phyloP scores from a whole-genome alignment of 64 coral and sea anemone species.

The Catalaphyllia jardinei region DNA sequence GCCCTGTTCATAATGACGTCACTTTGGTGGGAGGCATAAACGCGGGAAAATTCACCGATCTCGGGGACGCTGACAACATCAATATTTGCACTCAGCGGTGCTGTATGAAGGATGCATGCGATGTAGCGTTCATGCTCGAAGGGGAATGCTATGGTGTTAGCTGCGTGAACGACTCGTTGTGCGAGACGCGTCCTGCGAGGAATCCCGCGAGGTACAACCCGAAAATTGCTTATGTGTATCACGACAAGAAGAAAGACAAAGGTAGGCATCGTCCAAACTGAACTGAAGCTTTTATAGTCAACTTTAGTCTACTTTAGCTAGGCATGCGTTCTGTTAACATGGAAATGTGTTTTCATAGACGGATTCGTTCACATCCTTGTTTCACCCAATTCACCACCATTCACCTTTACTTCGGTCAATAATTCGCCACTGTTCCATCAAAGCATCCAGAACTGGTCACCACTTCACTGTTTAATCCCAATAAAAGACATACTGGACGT shows the following conservation, averaged over 20 bases:
- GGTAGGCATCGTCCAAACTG: not conserved
- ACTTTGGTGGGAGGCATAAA: constrained; percentile 94
- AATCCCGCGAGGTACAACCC: constrained; percentile 89
- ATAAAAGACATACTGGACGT: too few species aligned
- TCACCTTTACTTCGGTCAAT: too few species aligned
- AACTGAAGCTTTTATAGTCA: too few species aligned
- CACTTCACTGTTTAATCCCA: too few species aligned
- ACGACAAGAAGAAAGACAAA: constrained; percentile 56
- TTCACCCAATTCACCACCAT: too few species aligned
- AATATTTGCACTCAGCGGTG: constrained; percentile 79
- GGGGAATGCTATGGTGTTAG: constrained; percentile 90
- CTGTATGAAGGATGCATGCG: constrained; percentile 78
- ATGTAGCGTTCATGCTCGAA: constrained; percentile 92
- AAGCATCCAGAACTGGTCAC: too few species aligned
- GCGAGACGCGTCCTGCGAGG: constrained; percentile 77
- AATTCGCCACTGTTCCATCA: too few species aligned
- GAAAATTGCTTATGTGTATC: constrained; percentile 80
- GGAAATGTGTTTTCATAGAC: too few species aligned
- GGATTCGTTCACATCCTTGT: too few species aligned
- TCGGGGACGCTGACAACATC: constrained; percentile 75
- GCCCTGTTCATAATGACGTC: constrained; percentile 84
- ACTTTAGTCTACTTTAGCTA: too few species aligned
- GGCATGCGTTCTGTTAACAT: too few species aligned
- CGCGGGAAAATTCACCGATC: constrained; percentile 89
- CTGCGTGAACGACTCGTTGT: constrained; percentile 76